A percentile compares a stretch with the other conserved stretches of the same genome.
These are phyloP conservation scores for Colletes gigas DNA, from an alignment of 1,140 invertebrate genomes.

Conservation along the genomic window DNA sequence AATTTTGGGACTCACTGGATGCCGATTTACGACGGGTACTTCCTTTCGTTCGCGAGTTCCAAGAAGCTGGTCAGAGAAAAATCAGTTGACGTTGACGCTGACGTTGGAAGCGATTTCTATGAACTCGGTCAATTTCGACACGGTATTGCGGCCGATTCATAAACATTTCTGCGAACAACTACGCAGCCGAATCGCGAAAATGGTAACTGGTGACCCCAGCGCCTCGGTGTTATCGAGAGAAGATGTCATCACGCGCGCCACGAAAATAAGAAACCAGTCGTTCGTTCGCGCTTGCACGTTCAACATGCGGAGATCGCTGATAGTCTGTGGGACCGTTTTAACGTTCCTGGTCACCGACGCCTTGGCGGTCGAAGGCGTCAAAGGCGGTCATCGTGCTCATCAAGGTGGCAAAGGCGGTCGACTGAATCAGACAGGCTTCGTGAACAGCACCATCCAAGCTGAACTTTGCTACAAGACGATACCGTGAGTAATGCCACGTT, in stretches of 20 bases:
- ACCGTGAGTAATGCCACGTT: conserved; percentile 69
- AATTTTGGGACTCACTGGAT: too few species aligned
- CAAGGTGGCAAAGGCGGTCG: conserved; percentile 9
- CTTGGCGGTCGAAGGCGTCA: conserved; percentile 63
- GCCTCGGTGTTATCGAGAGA: conserved; percentile 44
- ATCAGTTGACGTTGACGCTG: not conserved
- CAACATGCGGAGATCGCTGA: conserved; percentile 64
- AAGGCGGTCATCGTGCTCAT: conserved; percentile 56
- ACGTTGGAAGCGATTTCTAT: not conserved
- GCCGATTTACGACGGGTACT: not conserved
- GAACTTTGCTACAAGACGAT: conserved; percentile 75
- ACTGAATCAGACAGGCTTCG: not conserved
- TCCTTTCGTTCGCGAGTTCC: not conserved
- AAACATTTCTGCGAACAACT: conserved; percentile 55
- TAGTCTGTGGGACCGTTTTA: conserved; percentile 42
- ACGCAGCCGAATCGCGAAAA: conserved; percentile 45
- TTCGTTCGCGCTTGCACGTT: conserved; percentile 49
- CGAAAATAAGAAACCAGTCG: conserved; percentile 64
- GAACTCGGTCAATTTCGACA: conserved; percentile 24
- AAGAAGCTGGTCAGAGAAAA: not conserved
- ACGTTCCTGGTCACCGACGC: conserved; percentile 28
- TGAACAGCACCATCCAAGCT: conserved; percentile 59
- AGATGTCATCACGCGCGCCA: conserved; percentile 21
- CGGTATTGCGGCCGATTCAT: conserved; percentile 14
- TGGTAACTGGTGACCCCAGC: conserved; percentile 45